phyloP scores from a whole-genome alignment of 2,113 vertebrate genomes.

The Scortum barcoo region DNA sequence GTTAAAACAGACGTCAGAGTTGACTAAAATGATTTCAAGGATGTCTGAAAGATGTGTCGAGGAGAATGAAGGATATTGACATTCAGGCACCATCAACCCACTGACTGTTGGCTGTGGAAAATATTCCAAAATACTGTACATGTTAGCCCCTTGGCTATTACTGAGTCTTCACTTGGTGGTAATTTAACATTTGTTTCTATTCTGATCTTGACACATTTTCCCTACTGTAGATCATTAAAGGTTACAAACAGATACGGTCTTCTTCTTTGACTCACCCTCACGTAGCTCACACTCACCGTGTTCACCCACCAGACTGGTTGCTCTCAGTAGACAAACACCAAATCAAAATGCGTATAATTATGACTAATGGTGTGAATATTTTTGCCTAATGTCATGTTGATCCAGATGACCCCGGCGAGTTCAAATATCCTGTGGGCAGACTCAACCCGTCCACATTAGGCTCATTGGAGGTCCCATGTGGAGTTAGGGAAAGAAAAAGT shows the following conservation, averaged over 20 bases:
- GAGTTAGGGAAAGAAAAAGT: not conserved
- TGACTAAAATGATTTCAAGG: slow-evolving; percentile 17
- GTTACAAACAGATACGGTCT: not conserved
- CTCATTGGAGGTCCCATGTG: not conserved
- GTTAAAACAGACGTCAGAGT: not conserved
- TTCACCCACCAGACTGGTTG: not conserved
- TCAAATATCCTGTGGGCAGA: not conserved
- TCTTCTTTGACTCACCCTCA: not conserved
- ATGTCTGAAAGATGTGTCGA: not conserved
- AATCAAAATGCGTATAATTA: not conserved
- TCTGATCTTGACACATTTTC: not conserved
- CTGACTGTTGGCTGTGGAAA: not conserved
- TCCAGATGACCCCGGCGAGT: not conserved
- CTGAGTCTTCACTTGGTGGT: not conserved
- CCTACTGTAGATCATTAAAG: too few species aligned
- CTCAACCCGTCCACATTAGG: not conserved
- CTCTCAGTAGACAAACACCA: not conserved
- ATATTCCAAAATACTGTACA: not conserved
- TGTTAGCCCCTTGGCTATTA: not conserved
- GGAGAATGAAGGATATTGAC: not conserved
- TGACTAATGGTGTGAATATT: too few species aligned
- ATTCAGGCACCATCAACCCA: not conserved
- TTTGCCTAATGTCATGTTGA: not conserved
- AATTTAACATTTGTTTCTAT: not conserved
- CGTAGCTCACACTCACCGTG: not conserved